These are phyloP conservation scores for Alfaro cultratus DNA, from an alignment of 2,797 vertebrate genomes.

Conservation along the genomic window DNA sequence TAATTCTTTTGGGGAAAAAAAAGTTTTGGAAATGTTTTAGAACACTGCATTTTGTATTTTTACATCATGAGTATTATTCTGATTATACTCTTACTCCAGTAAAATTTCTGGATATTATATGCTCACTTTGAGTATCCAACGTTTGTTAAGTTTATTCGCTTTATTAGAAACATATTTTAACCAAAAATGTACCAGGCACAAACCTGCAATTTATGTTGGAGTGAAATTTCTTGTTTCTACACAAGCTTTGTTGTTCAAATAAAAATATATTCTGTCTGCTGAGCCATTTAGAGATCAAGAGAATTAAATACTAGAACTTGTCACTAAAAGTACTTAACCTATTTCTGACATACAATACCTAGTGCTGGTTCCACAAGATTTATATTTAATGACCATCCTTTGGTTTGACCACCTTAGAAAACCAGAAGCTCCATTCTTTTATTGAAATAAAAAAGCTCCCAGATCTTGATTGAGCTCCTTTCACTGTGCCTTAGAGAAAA, in stretches of 20 bases:
- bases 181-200: neutral
- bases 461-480: neutral
- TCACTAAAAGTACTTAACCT: neutral
- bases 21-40: neutral
- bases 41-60: neutral
- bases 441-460: neutral
- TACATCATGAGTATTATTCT: neutral
- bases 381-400: neutral
- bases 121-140: too few species aligned
- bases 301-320: neutral
- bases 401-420: neutral
- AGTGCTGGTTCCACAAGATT: neutral
- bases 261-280: neutral
- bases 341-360: neutral
- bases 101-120: neutral
- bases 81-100: neutral
- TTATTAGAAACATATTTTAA: neutral
- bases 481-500: neutral
- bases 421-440: neutral
- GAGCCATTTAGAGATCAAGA: too few species aligned
- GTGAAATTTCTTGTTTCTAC: neutral
- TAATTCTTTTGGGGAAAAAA: neutral
- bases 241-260: neutral
- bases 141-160: too few species aligned
- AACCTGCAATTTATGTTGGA: neutral